Conservation (phyloP, 2,888 invertebrate species). For the Darwinula stevensoni region DNA sequence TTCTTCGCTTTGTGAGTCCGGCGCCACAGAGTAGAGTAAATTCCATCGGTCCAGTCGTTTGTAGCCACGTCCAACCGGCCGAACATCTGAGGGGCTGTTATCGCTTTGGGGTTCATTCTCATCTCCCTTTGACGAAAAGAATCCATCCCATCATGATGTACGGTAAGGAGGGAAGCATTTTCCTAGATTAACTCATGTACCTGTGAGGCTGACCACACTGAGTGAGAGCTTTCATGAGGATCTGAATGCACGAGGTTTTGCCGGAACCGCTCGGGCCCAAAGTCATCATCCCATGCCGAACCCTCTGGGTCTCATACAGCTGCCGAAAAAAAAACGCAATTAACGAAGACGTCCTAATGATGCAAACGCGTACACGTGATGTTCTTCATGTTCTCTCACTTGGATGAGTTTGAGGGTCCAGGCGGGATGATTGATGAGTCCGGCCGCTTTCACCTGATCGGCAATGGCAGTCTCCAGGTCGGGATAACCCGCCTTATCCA, state of each 20-base stretch:
- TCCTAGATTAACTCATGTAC: slow-evolving; percentile 27
- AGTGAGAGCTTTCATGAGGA: slow-evolving; percentile 62
- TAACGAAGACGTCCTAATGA: background rate
- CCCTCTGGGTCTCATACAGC: slow-evolving; percentile 78
- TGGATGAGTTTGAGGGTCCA: slow-evolving; percentile 85
- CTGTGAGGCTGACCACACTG: slow-evolving; percentile 53
- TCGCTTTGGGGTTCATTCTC: slow-evolving; percentile 95
- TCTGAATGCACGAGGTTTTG: slow-evolving; percentile 69
- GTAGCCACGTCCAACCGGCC: slow-evolving; percentile 84
- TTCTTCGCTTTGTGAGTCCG: slow-evolving; percentile 67
- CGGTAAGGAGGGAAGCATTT: too few relatives aligned
- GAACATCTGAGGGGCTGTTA: slow-evolving; percentile 92
- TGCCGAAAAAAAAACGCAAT: slow-evolving; percentile 16
- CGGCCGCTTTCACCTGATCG: slow-evolving; percentile 45
- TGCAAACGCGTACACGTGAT: background rate
- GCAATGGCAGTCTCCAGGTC: slow-evolving; percentile 64
- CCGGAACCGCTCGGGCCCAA: slow-evolving; percentile 83
- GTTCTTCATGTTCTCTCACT: slow-evolving; percentile 17
- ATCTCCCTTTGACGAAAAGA: slow-evolving; percentile 60
- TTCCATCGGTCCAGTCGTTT: slow-evolving; percentile 95
- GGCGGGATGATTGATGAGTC: slow-evolving; percentile 65
- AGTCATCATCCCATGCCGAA: slow-evolving; percentile 85
- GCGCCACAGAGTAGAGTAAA: slow-evolving; percentile 85
- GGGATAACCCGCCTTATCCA: slow-evolving; percentile 70
- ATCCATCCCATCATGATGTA: too few relatives aligned